Evolutionary conservation across 2,888 invertebrate genomes (phyloP), one percentile per base, ranked within the genome.

Genomic region (Xanthia togata): DNA sequence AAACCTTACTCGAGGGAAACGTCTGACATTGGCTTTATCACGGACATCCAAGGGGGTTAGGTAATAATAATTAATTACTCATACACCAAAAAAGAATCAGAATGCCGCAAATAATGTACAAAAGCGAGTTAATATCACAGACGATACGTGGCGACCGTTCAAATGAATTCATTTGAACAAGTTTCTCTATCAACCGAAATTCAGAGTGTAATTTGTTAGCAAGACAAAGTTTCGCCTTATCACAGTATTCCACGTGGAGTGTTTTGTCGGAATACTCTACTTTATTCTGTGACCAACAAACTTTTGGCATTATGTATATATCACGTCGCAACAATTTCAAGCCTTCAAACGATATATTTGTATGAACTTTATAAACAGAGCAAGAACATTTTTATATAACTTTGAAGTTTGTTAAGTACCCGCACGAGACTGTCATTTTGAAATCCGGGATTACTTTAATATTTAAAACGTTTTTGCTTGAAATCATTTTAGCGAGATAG

Each of bases 221-320:
- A 92, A 91, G 94, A 91, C 92, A 94, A 95, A 96, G 93, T 96
- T 96, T 93, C 88, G 92, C 92, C 95, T 96, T 96, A 96, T 96
- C 96, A 95, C 93, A 89, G 93, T 93, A 95, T 95, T 96, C 94
- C 96, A 96, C 95, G 95, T 95, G 94, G 95, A 94, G 93, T 95
- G 93, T 95, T 96, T 95, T 94, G 95, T 93, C 91, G 92, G 92
- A 93, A 94, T 93, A 92, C 92, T 92, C 92, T 92, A 94, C 95
- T 94, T 94, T 93, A 93, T 94, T 93, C 91, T 90, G 91, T 89
- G 90, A 78, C 80, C 80, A 76, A 82, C 73, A 78, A 89, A 84
- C 70, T 89, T 87, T 84, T 73, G 70, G 74, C 70, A 78, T 82
- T 88, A 88, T 87, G 82, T 88, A 86, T 86, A 81, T 75, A 84